Evolutionary conservation across 2,888 invertebrate genomes (phyloP).

Genomic region (Rotaria macrura): DNA sequence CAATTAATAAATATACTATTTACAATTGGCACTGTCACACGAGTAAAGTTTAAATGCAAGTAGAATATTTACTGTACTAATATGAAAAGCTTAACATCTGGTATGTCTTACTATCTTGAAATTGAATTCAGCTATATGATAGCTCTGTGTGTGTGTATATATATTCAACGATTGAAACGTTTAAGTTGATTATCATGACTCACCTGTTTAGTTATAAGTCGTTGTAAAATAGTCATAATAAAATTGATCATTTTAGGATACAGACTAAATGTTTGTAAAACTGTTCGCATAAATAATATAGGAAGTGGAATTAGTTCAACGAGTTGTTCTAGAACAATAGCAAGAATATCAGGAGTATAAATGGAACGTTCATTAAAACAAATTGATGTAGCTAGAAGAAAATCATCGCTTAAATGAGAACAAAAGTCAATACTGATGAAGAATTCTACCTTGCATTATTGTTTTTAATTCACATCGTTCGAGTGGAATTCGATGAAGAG

Average conservation of each 20-base stretch:
- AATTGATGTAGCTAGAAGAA: conserved; percentile 65
- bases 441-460: conserved; percentile 66
- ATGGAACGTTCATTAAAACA: conserved; percentile 80
- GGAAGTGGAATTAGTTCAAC: conserved; percentile 80
- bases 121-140: too few relatives aligned
- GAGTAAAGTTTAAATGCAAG: too few relatives aligned
- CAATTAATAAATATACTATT: too few relatives aligned
- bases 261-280: conserved; percentile 78
- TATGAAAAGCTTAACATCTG: too few relatives aligned
- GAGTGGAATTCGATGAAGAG: conserved; percentile 79
- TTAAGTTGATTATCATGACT: too few relatives aligned
- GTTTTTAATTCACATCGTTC: conserved; percentile 78
- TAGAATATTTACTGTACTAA: too few relatives aligned
- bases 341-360: conserved; percentile 78
- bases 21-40: too few relatives aligned
- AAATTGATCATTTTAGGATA: conserved; percentile 76
- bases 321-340: conserved; percentile 80
- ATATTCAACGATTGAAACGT: too few relatives aligned
- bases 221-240: conserved; percentile 76
- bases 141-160: too few relatives aligned
- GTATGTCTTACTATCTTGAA: too few relatives aligned
- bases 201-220: conserved; percentile 75
- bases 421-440: not conserved
- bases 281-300: conserved; percentile 85
- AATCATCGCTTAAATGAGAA: not conserved